Evolutionary conservation across 2,797 vertebrate species (phyloP).

Genomic region (Hoplostethus atlanticus): DNA sequence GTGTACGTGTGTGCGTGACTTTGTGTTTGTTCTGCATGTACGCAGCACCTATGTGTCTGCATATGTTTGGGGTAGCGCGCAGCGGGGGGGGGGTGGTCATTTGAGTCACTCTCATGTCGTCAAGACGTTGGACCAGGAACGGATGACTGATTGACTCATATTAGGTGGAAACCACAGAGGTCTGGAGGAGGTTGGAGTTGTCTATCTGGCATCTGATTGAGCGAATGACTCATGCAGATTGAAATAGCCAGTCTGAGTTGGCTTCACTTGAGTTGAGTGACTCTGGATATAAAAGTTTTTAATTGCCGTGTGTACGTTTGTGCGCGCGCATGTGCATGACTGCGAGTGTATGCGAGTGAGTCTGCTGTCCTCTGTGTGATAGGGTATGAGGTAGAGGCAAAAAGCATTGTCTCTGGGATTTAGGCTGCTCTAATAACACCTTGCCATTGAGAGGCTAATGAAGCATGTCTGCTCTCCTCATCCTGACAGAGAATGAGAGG

Average conservation of each 20-base stretch:
- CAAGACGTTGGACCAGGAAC: slow-evolving; percentile 54
- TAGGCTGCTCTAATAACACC: slow-evolving; percentile 81
- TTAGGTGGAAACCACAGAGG: slow-evolving; percentile 66
- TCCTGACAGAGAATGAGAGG: slow-evolving; percentile 75
- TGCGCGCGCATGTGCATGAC: neutral
- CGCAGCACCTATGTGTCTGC: neutral
- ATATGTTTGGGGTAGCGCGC: slow-evolving; percentile 8
- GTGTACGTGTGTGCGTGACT: neutral
- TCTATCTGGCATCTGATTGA: slow-evolving; percentile 71
- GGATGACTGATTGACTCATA: slow-evolving; percentile 72
- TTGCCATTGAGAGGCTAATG: slow-evolving; percentile 86
- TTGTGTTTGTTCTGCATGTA: neutral
- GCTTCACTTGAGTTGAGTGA: slow-evolving; percentile 48
- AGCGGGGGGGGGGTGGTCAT: slow-evolving; percentile 33
- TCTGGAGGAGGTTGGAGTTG: slow-evolving; percentile 57
- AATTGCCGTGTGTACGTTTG: slow-evolving; percentile 41
- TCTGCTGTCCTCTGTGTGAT: slow-evolving; percentile 51
- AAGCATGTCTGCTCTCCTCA: slow-evolving; percentile 79
- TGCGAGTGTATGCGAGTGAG: slow-evolving; percentile 16
- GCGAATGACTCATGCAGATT: slow-evolving; percentile 75
- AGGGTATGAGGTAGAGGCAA: slow-evolving; percentile 36
- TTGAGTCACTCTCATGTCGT: slow-evolving; percentile 58
- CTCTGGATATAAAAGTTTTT: slow-evolving; percentile 63
- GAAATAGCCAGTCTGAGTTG: slow-evolving; percentile 70
- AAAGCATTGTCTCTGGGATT: slow-evolving; percentile 61